Conservation (phyloP, 1,140 invertebrate genomes). For the Acromyrmex echinatior region DNA sequence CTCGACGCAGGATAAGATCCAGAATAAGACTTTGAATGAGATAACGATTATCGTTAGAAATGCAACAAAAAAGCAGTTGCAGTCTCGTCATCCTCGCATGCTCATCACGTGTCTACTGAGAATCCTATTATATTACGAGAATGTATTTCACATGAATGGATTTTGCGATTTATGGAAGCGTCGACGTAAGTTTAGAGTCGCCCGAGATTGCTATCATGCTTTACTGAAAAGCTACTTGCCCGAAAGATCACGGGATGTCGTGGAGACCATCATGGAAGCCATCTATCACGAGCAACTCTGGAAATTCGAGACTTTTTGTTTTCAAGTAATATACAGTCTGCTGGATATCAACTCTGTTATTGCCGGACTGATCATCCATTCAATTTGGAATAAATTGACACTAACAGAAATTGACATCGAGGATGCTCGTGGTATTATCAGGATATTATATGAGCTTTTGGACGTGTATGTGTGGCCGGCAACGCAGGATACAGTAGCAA, state of each 20-base stretch:
- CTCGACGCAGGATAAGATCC: conserved; percentile 8
- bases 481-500: conserved; percentile 79
- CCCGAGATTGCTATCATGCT: conserved; percentile 73
- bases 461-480: conserved; percentile 86
- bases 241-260: conserved; percentile 67
- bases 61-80: conserved; percentile 66
- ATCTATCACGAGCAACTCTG: conserved; percentile 78
- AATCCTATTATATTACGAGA: conserved; percentile 71
- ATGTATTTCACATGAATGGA: conserved; percentile 42
- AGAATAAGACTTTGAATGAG: conserved; percentile 48
- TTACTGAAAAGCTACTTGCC: conserved; percentile 76
- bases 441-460: conserved; percentile 86
- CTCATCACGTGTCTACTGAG: conserved; percentile 75
- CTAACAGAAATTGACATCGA: conserved; percentile 59
- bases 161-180: conserved; percentile 75
- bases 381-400: conserved; percentile 75
- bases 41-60: conserved; percentile 51
- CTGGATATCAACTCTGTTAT: conserved; percentile 64
- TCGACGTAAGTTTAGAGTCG: conserved; percentile 69
- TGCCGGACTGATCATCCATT: conserved; percentile 68
- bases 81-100: conserved; percentile 54
- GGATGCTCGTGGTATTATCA: conserved; percentile 74
- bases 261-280: conserved; percentile 70
- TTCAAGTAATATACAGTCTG: conserved; percentile 72
- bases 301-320: conserved; percentile 77